A percentile compares a stretch with the other conserved stretches of the same genome.
phyloP scores from a whole-genome alignment of 2,888 invertebrate genomes.

The Syrphus vitripennis region DNA sequence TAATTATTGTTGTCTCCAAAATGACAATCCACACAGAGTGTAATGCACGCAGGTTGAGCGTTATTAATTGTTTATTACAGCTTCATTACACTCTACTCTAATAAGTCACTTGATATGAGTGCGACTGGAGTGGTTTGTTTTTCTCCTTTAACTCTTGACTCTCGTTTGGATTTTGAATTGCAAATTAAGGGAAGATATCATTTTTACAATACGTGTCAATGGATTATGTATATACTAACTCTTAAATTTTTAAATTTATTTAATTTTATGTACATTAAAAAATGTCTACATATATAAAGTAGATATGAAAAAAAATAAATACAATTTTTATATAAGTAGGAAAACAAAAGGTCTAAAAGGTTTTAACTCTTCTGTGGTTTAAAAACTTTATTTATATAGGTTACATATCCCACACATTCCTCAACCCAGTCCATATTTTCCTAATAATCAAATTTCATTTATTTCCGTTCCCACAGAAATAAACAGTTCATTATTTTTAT shows the following conservation, averaged over 20 bases:
- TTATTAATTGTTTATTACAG: constrained; percentile 69
- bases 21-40: constrained; percentile 32
- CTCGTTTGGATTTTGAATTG: constrained; percentile 43
- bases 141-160: constrained; percentile 3
- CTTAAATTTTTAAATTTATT: not conserved
- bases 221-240: not conserved
- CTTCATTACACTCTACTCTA: constrained; percentile 58
- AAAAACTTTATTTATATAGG: too few relatives aligned
- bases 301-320: too few relatives aligned
- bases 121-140: constrained; percentile 59
- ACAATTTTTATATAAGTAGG: too few relatives aligned
- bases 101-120: constrained; percentile 55
- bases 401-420: too few relatives aligned
- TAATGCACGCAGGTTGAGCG: constrained; percentile 54
- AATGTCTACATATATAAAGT: too few relatives aligned
- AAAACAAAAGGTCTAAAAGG: too few relatives aligned
- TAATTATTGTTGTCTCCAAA: constrained; percentile 51
- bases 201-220: not conserved
- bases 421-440: too few relatives aligned
- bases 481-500: too few relatives aligned
- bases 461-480: too few relatives aligned
- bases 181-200: constrained; percentile 20
- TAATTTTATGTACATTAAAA: too few relatives aligned
- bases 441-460: too few relatives aligned
- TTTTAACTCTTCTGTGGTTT: too few relatives aligned